Evolutionary conservation across 2,113 vertebrate genomes (phyloP).

Genomic region (Ginglymostoma cirratum): DNA sequence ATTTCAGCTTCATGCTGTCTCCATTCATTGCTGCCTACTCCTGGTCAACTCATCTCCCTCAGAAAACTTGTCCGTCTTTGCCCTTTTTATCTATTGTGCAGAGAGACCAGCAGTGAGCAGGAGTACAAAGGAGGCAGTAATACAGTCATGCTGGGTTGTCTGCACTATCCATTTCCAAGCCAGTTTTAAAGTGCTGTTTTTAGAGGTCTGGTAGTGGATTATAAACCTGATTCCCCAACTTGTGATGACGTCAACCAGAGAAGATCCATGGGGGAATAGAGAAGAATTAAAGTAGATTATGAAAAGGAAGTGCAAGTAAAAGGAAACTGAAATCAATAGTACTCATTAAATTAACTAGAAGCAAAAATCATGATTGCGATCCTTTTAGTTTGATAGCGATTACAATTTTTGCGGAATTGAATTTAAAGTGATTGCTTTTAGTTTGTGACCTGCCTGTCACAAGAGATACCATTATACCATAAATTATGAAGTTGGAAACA

Average conservation of each 20-base stretch:
- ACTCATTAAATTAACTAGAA: background rate
- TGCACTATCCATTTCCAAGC: background rate
- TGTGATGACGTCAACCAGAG: background rate
- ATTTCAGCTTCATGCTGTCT: background rate
- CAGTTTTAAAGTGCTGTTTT: background rate
- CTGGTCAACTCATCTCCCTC: background rate
- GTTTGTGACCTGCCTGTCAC: background rate
- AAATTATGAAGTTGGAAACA: background rate
- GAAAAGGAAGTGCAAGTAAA: background rate
- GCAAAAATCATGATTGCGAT: background rate
- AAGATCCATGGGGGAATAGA: background rate
- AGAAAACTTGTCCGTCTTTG: background rate
- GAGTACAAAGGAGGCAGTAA: no score
- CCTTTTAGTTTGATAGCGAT: slow-evolving; percentile 1
- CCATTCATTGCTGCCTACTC: background rate
- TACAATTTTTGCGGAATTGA: background rate
- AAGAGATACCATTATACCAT: background rate
- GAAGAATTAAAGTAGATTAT: background rate
- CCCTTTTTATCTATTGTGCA: background rate
- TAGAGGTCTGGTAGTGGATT: background rate
- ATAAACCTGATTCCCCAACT: background rate
- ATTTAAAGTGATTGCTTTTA: background rate
- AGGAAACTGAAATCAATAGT: background rate
- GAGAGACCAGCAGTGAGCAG: background rate
- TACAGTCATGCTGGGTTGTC: background rate